These are phyloP conservation scores for Helicoverpa zea DNA, from an alignment of 1,140 invertebrate genomes.

Conservation along the genomic window DNA sequence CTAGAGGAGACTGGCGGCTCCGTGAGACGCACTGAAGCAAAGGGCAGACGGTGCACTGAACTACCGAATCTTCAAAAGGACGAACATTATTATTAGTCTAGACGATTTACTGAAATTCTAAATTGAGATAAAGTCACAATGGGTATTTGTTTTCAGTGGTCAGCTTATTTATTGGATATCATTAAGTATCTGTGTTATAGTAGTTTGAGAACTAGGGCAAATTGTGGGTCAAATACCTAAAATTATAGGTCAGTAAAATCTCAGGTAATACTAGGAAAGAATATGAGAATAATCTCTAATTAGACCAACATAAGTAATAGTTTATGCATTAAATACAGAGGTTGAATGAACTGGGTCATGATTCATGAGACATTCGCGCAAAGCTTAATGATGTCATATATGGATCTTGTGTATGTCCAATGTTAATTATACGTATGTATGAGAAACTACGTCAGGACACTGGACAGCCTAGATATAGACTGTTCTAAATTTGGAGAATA, in stretches of 20 bases:
- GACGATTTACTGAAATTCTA: slow-evolving; percentile 47
- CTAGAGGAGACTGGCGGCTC: slow-evolving; percentile 28
- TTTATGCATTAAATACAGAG: slow-evolving; percentile 14
- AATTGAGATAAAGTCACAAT: slow-evolving; percentile 27
- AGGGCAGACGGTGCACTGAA: slow-evolving; percentile 63
- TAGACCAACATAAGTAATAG: slow-evolving; percentile 4
- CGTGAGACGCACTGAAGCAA: slow-evolving; percentile 9
- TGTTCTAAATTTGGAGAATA: too few species aligned
- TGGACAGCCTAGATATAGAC: not conserved
- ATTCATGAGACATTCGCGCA: slow-evolving; percentile 27
- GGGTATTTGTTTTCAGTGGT: not conserved
- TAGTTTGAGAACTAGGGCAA: not conserved
- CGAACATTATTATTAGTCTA: slow-evolving; percentile 54
- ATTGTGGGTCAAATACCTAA: too few species aligned
- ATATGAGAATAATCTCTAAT: not conserved
- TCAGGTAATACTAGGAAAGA: not conserved
- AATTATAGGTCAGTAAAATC: too few species aligned
- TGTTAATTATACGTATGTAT: not conserved
- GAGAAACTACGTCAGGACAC: not conserved
- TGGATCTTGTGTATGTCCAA: slow-evolving; percentile 3
- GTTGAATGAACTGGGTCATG: slow-evolving; percentile 42
- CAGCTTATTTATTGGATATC: not conserved
- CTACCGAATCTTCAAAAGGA: slow-evolving; percentile 53
- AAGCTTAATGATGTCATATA: slow-evolving; percentile 23
- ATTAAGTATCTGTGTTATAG: not conserved